A percentile compares a stretch with the other conserved stretches of the same genome.
These are phyloP conservation scores for Cassiopea andromeda DNA, from an alignment of 30 jellyfish, hydroid and myxozoan species.

Conservation along the genomic window DNA sequence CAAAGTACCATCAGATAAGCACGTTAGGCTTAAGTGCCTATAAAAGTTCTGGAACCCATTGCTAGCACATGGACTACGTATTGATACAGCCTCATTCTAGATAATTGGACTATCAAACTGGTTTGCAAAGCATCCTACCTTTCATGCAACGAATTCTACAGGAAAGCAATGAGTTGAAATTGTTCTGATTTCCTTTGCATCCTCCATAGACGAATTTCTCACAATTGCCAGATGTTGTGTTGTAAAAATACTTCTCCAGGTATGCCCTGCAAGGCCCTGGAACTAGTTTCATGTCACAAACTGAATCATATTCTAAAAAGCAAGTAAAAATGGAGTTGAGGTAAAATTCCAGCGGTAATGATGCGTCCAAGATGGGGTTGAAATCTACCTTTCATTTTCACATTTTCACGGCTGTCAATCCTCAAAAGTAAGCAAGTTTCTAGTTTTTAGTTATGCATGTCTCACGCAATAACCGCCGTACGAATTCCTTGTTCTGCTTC, in stretches of 20 bases:
- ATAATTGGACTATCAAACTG: background rate
- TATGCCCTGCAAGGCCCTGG: constrained; percentile 72
- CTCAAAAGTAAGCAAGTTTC: too few species aligned
- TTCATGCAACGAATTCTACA: constrained; percentile 56
- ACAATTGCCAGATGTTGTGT: constrained; percentile 56
- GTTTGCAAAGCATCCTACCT: constrained; percentile 15
- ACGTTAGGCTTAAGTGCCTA: background rate
- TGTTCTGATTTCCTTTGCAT: constrained; percentile 80
- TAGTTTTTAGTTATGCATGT: too few species aligned
- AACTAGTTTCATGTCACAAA: constrained; percentile 64
- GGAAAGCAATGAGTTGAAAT: constrained; percentile 38
- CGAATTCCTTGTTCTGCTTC: too few species aligned
- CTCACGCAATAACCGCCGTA: too few species aligned
- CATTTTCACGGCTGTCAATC: too few species aligned
- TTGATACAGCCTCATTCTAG: background rate
- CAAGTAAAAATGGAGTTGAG: background rate
- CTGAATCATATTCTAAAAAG: constrained; percentile 53
- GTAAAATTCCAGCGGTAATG: too few species aligned
- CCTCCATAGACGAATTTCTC: constrained; percentile 78
- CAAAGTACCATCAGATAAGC: too few species aligned
- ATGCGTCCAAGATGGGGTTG: too few species aligned
- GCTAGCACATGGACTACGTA: background rate
- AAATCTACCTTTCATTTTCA: too few species aligned
- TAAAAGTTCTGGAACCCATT: background rate
- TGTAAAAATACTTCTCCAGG: constrained; percentile 53